Evolutionary conservation across 2,797 vertebrate genomes (phyloP).

Genomic region (Chiroxiphia lanceolata): DNA sequence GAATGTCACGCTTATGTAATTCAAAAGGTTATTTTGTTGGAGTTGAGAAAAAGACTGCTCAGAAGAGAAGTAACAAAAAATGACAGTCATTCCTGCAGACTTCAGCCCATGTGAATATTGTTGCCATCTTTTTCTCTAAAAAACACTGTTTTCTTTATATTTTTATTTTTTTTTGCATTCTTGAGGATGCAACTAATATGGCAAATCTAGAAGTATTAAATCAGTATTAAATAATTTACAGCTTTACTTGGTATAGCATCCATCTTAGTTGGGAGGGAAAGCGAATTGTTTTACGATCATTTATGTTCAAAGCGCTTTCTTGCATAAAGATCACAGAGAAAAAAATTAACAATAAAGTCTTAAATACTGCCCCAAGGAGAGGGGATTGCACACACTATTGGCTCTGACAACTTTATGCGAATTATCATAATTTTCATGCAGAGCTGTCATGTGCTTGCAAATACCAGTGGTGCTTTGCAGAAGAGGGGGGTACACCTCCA

Average conservation of each 20-base stretch:
- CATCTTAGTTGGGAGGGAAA: constrained; percentile 19
- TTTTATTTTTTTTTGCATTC: not conserved
- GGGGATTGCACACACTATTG: not conserved
- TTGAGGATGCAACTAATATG: not conserved
- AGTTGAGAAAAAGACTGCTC: not conserved
- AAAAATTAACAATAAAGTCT: not conserved
- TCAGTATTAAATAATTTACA: constrained; percentile 46
- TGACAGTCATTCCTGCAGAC: constrained; percentile 25
- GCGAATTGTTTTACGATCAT: not conserved
- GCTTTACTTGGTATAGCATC: not conserved
- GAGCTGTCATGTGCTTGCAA: not conserved
- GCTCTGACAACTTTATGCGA: not conserved
- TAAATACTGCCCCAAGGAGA: constrained; percentile 36
- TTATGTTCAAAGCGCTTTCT: constrained; percentile 23
- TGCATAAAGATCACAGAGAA: constrained; percentile 6
- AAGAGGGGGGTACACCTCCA: accelerated
- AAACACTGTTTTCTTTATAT: not conserved
- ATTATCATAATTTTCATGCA: not conserved
- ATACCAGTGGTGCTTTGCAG: not conserved
- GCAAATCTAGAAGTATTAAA: not conserved
- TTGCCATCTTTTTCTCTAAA: not conserved
- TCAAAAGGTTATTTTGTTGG: constrained; percentile 40
- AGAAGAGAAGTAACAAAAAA: constrained; percentile 30
- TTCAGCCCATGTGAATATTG: not conserved
- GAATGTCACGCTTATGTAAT: constrained; percentile 48